Evolutionary conservation across 2,113 vertebrate genomes (phyloP).

Genomic region (Gobius niger): DNA sequence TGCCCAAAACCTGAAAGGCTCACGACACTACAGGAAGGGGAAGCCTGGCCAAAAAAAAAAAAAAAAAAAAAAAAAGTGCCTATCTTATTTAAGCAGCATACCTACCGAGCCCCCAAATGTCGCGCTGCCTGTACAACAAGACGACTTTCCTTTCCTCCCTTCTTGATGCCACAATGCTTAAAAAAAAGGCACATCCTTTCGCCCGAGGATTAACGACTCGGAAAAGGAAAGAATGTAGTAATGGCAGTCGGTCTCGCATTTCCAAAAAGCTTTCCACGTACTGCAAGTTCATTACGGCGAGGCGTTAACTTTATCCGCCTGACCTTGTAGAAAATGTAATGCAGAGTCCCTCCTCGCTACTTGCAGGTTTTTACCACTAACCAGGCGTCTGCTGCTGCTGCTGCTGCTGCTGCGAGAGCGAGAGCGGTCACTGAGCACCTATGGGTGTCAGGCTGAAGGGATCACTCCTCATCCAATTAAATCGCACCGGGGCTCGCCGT

Average conservation of each 20-base stretch:
- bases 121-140: too few relatives aligned
- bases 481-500: conserved; percentile 48
- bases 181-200: conserved; percentile 3
- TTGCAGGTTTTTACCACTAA: conserved; percentile 16
- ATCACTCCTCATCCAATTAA: conserved; percentile 75
- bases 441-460: conserved; percentile 64
- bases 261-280: conserved; percentile 7
- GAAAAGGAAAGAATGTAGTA: conserved; percentile 11
- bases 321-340: conserved; percentile 24
- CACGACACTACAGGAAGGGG: neutral
- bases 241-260: conserved; percentile 13
- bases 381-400: conserved; percentile 19
- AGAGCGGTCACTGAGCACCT: conserved; percentile 58
- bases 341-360: conserved; percentile 7
- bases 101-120: conserved; percentile 5
- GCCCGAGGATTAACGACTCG: neutral
- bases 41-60: neutral
- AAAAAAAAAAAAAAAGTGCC: neutral
- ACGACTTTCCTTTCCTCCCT: neutral
- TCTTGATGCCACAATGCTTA: neutral
- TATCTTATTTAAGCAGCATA: neutral
- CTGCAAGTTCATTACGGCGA: conserved; percentile 13
- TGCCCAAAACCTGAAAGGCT: neutral
- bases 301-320: conserved; percentile 8
- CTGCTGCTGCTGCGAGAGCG: neutral